These are phyloP conservation scores for Phengaris alcon DNA, from an alignment of 2,888 invertebrate species.

Conservation along the genomic window DNA sequence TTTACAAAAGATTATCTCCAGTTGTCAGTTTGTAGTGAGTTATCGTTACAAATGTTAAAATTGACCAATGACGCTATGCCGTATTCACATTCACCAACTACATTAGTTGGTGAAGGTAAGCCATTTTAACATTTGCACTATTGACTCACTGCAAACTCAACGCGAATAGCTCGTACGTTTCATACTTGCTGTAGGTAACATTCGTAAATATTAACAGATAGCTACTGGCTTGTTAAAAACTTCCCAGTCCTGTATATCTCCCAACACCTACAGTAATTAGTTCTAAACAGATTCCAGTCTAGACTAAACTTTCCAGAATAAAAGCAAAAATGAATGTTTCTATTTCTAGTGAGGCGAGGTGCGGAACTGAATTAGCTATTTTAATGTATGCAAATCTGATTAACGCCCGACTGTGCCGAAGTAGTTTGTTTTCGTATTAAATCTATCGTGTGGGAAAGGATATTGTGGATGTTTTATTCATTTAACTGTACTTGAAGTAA, in stretches of 20 bases:
- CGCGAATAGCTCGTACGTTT: too few species aligned
- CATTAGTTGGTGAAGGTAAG: too few species aligned
- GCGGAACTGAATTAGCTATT: slow-evolving; percentile 48
- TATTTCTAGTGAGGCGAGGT: slow-evolving; percentile 31
- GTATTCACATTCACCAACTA: too few species aligned
- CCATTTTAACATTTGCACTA: too few species aligned
- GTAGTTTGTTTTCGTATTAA: slow-evolving; percentile 31
- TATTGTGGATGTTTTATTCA: slow-evolving; percentile 13
- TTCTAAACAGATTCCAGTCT: slow-evolving; percentile 13
- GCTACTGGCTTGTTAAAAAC: slow-evolving; percentile 1
- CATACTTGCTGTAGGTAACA: too few species aligned
- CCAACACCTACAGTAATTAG: slow-evolving; percentile 11
- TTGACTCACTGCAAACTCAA: too few species aligned
- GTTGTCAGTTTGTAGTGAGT: too few species aligned
- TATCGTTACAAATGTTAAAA: too few species aligned
- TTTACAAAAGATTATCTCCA: too few species aligned
- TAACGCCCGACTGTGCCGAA: slow-evolving; percentile 54
- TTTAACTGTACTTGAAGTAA: neutral
- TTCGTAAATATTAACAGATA: too few species aligned
- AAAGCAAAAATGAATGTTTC: slow-evolving; percentile 29
- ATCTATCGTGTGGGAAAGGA: slow-evolving; percentile 30
- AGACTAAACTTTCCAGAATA: neutral
- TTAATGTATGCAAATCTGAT: slow-evolving; percentile 64
- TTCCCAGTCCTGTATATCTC: neutral
- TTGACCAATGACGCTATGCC: too few species aligned